Base-by-base conservation (phyloP, 2,113 vertebrate genomes). In the Cranoglanis bouderius region DNA sequence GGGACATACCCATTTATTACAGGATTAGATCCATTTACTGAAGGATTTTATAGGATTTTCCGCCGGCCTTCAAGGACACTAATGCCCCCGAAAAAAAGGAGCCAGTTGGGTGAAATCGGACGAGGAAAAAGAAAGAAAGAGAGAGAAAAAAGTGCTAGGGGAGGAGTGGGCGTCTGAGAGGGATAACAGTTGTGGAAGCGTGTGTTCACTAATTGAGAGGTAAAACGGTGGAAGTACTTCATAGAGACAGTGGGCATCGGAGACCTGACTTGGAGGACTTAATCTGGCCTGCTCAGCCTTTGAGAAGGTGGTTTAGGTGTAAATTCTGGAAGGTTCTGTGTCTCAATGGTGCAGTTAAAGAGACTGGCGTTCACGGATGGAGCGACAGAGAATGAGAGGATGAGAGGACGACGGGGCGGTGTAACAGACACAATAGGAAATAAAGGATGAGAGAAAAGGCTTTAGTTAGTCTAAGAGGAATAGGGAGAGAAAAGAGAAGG, bases 11-110 rank as follows among this genome's bases (percentile, higher is more conserved):
- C 95, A 95, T 96, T 96, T 96, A 96, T 96, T 95, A 95, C 93
- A 92, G 95, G 95, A 96, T 96, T 96, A 96, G 95, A 95, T 95
- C 95, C 95, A 95, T 96, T 96, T 96, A 96, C 94, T 94, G 94
- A 93, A 88, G 94, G 91, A 90, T 94, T 96, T 95, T 96, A 96
- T 95, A 94, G 95, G 95, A 95, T 94, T 94, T 95, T 94, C 93
- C 90, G 92, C 94, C 92, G 93, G 95, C 93, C 94, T 92, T 95
- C 95, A 96, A 96, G 95, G 95, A 95, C 95, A 96, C 94, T 94
- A 96, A 93, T 93, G 92, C 90, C 88, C 53, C 16, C 49, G 43
- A 75, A 86, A 81, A 85, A 87, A 84, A 61, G 81, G 81, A 88
- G 89, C 72, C 46, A 77, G 74, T 65, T 85, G 89, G 81, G 85